Evolutionary conservation across 1,140 invertebrate species (phyloP).

Genomic region (Drosophila azteca): DNA sequence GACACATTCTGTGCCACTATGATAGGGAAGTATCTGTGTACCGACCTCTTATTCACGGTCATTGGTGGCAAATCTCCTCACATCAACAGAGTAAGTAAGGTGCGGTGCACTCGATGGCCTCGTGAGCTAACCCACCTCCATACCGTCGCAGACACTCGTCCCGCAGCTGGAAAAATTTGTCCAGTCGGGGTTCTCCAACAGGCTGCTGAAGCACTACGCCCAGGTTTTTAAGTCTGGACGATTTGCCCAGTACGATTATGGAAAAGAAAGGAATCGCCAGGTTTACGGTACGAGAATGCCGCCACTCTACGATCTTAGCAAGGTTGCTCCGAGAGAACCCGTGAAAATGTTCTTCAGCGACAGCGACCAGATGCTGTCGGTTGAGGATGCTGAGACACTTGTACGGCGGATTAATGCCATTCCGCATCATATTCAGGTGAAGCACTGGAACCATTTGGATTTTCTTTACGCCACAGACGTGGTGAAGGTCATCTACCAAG

Average conservation of each 20-base stretch:
- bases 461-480: not conserved
- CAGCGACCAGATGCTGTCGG: slow-evolving; percentile 86
- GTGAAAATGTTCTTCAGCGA: slow-evolving; percentile 88
- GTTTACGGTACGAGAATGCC: slow-evolving; percentile 83
- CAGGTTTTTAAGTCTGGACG: slow-evolving; percentile 84
- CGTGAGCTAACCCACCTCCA: no score
- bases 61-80: slow-evolving; percentile 19
- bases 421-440: not conserved
- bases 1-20: not conserved
- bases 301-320: slow-evolving; percentile 85
- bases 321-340: slow-evolving; percentile 84
- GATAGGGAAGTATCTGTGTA: not conserved
- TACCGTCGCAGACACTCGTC: not conserved
- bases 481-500: not conserved
- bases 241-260: slow-evolving; percentile 80
- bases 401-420: not conserved
- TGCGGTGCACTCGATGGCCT: no score
- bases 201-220: slow-evolving; percentile 88
- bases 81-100: not conserved
- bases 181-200: slow-evolving; percentile 89
- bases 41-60: slow-evolving; percentile 5
- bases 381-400: not conserved
- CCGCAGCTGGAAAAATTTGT: slow-evolving; percentile 88
- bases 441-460: slow-evolving; percentile 84
- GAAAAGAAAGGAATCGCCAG: slow-evolving; percentile 74